These are phyloP conservation scores for Thysanoteuthis rhombus DNA, from an alignment of 2,888 invertebrate genomes.

Conservation along the genomic window DNA sequence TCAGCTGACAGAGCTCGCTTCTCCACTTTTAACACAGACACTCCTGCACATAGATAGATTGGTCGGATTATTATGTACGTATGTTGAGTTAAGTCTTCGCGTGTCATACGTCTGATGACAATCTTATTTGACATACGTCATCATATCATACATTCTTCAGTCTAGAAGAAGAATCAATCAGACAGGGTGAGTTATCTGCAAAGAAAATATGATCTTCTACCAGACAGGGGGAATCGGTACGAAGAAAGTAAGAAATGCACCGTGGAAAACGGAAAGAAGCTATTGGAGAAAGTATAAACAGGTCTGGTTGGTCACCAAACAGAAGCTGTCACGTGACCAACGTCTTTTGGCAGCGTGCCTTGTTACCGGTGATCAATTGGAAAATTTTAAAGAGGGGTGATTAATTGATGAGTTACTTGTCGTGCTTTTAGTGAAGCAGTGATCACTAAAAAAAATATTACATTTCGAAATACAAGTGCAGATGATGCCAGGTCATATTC, in stretches of 20 bases:
- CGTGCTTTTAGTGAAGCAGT: too few relatives aligned
- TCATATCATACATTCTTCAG: background rate
- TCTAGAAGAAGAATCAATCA: background rate
- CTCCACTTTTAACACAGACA: background rate
- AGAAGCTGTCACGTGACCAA: too few relatives aligned
- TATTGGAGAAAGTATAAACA: too few relatives aligned
- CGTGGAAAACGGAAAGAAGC: too few relatives aligned
- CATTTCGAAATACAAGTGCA: too few relatives aligned
- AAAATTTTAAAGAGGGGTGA: too few relatives aligned
- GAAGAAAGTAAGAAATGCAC: background rate
- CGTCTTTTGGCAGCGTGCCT: too few relatives aligned
- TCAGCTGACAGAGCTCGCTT: background rate
- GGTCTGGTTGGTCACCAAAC: too few relatives aligned
- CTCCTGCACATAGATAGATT: background rate
- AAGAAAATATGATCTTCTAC: background rate
- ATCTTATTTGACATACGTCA: background rate
- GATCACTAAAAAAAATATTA: too few relatives aligned
- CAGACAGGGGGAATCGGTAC: background rate
- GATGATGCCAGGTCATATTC: too few relatives aligned
- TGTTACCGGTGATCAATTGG: too few relatives aligned
- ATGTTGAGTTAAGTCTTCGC: background rate
- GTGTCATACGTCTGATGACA: background rate
- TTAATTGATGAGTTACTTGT: too few relatives aligned
- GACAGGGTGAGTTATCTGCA: background rate
- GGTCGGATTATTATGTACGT: background rate